Conservation (phyloP, 2,888 invertebrate genomes). For the Diplazon laetatorius region DNA sequence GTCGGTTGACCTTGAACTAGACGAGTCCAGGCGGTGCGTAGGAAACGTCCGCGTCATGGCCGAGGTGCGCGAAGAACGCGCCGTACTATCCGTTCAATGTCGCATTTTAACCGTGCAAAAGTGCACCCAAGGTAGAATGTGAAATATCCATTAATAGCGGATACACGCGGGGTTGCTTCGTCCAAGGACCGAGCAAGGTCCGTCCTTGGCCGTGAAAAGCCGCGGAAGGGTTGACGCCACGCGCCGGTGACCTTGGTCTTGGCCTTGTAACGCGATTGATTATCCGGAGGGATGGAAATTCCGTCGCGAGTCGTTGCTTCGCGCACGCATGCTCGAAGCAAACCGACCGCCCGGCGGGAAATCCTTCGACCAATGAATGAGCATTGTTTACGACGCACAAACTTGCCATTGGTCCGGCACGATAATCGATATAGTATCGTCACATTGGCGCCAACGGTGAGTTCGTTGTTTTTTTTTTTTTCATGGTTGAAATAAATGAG, state of each 20-base stretch:
- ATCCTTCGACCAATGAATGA: conserved; percentile 67
- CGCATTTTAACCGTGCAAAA: not conserved
- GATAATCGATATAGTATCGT: conserved; percentile 74
- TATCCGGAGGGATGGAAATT: conserved; percentile 41
- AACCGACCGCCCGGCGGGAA: conserved; percentile 69
- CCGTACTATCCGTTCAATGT: no score
- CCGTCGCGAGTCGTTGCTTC: conserved; percentile 23
- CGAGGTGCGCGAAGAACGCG: no score
- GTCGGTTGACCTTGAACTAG: conserved; percentile 65
- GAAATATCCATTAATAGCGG: not conserved
- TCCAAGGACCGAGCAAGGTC: not conserved
- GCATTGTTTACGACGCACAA: conserved; percentile 76
- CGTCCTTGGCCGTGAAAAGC: not conserved
- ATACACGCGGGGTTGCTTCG: not conserved
- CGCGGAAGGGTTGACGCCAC: not conserved
- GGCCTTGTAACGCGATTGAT: conserved; percentile 49
- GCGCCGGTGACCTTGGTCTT: conserved; percentile 37
- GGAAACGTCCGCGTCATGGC: no score
- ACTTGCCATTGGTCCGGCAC: conserved; percentile 68
- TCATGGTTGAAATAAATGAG: no score
- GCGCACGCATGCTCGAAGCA: conserved; percentile 53
- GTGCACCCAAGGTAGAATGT: not conserved
- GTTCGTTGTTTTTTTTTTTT: not conserved
- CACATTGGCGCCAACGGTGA: conserved; percentile 63
- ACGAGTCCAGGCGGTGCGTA: conserved; percentile 43